phyloP scores from a whole-genome alignment of 2,888 invertebrate genomes.

The Scaptomyza reducta region DNA sequence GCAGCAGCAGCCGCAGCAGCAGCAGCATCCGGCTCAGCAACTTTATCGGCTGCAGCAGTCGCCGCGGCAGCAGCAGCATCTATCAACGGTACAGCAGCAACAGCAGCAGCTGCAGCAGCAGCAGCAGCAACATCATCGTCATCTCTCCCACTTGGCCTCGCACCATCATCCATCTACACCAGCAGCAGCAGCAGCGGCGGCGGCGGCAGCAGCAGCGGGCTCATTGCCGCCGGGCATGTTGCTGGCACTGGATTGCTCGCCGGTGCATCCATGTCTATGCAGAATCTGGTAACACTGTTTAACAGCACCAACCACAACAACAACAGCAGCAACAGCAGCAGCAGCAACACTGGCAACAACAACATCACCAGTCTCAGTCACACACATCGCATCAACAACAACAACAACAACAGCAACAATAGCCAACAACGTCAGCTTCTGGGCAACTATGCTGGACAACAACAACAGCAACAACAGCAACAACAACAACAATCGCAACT shows the following conservation, averaged over 20 bases:
- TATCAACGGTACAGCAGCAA: conserved; percentile 80
- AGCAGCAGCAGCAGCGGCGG: conserved; percentile 40
- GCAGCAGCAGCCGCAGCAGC: conserved; percentile 80
- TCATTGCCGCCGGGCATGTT: conserved; percentile 78
- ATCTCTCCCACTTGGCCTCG: conserved; percentile 70
- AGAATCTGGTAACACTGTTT: conserved; percentile 91
- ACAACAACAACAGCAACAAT: conserved; percentile 39
- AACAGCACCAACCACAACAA: conserved; percentile 57
- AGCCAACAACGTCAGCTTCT: conserved; percentile 50
- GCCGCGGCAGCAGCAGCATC: conserved; percentile 78
- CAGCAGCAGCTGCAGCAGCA: conserved; percentile 54
- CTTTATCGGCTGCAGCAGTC: conserved; percentile 82
- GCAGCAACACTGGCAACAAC: conserved; percentile 5
- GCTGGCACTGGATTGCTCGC: conserved; percentile 84
- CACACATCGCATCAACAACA: conserved; percentile 59
- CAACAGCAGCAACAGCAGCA: conserved; percentile 83
- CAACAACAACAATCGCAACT: conserved; percentile 29
- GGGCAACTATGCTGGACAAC: conserved; percentile 5
- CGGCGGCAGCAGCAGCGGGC: conserved; percentile 50
- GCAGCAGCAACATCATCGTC: conserved; percentile 56
- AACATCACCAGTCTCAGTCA: conserved; percentile 56
- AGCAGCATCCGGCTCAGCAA: conserved; percentile 63
- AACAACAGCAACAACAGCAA: conserved; percentile 20
- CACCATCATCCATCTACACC: conserved; percentile 49
- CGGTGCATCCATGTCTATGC: conserved; percentile 90